phyloP scores from a whole-genome alignment of 2,888 invertebrate genomes.

The Hedychridium roseum region DNA sequence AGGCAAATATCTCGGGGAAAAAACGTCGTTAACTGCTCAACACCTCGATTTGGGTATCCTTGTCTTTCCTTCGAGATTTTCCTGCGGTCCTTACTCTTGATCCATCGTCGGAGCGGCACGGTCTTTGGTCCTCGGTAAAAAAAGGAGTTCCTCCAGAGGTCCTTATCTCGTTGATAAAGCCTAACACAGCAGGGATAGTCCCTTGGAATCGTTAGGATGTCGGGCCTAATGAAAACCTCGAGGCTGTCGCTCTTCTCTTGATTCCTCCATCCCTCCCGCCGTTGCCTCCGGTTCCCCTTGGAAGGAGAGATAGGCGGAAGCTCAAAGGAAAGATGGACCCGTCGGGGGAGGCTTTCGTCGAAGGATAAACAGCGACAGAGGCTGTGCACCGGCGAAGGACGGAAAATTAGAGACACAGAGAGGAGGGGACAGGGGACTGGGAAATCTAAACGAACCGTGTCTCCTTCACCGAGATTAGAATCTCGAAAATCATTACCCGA shows the following conservation, averaged over 20 bases:
- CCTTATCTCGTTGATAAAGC: constrained; percentile 5
- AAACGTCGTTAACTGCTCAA: constrained; percentile 2
- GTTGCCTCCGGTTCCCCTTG: too few relatives aligned
- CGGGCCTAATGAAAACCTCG: too few relatives aligned
- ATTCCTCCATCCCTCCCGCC: too few relatives aligned
- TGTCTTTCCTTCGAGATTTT: too few relatives aligned
- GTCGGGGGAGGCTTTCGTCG: neutral
- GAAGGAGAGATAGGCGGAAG: constrained; percentile 1
- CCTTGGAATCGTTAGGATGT: too few relatives aligned
- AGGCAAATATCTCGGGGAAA: too few relatives aligned
- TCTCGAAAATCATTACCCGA: constrained; percentile 55
- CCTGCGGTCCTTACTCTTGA: too few relatives aligned
- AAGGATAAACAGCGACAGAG: neutral
- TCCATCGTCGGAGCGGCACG: too few relatives aligned
- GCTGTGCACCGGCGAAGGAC: neutral
- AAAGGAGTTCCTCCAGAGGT: constrained; percentile 7
- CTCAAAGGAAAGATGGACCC: neutral
- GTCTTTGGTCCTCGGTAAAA: too few relatives aligned
- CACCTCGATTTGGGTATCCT: too few relatives aligned
- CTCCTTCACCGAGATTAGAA: constrained; percentile 52
- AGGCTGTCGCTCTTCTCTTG: too few relatives aligned
- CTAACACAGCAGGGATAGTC: too few relatives aligned
- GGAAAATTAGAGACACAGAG: constrained; percentile 7
- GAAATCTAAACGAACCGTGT: constrained; percentile 41
- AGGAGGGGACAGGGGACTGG: constrained; percentile 12